Evolutionary conservation across 2,797 vertebrate genomes (phyloP), one percentile per base, ranked within the genome.

Genomic region (Borostomias antarcticus): DNA sequence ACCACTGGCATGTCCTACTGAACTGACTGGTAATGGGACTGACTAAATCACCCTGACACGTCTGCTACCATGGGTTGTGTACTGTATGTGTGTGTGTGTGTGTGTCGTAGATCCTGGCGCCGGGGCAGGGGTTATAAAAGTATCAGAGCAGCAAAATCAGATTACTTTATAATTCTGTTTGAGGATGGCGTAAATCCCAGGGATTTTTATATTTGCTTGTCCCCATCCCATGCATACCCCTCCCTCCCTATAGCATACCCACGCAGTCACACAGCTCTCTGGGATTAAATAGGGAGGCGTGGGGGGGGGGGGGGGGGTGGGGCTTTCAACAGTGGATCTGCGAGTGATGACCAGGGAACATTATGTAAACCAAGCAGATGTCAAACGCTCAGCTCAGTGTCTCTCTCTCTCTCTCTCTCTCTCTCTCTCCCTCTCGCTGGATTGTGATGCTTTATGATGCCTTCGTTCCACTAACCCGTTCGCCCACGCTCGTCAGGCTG

Each of bases 161-260:
- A 72, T 76, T 66, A 62, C 33, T 43, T 26, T 62, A 66, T 59
- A 58, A 66, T 73, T 76, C 67, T 63, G 62, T 66, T 59, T 15
- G 40, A 17, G 1, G 40, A 17, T 17, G 4, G 40, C n/a, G n/a
- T n/a, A n/a, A n/a, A n/a, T n/a, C n/a, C n/a, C n/a, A n/a, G n/a
- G n/a, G n/a, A n/a, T n/a, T n/a, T n/a, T n/a, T n/a, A 17, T 45
- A 45, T 45, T 40, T 40, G 2, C 37, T 40, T 40, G 37, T 2
- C 37, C 13, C 15, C 37, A n/a, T n/a, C n/a, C n/a, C 0, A 40
- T 40, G 37, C 4, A 15, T 40, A 11, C n/a, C 40, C 40, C 40
- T 45, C 15, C 15, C n/a, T 45, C n/a, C 7, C 40, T 45, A n/a
- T 6, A 15, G 15, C 40, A 45, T 17, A 45, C 40, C 15, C 40